phyloP scores from a whole-genome alignment of 2,888 invertebrate genomes.

The Sphaerophoria taeniata region DNA sequence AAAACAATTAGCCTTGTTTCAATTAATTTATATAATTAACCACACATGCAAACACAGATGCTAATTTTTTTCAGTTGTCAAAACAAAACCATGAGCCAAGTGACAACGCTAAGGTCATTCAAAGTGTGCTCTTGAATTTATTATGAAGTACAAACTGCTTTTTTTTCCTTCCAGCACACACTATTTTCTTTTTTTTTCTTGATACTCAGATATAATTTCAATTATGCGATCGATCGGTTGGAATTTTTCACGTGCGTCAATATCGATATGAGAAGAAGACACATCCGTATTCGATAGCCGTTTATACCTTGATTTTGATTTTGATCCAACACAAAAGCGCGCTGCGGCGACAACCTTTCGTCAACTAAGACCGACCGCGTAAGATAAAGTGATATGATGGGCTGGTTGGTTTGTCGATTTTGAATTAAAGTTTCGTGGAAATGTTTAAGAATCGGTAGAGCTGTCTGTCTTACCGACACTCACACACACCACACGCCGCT shows the following conservation, averaged over 20 bases:
- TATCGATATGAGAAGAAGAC: constrained; percentile 3
- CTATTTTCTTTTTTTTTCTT: background rate
- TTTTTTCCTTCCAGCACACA: background rate
- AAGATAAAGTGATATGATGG: too few species aligned
- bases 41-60: background rate
- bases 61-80: constrained; percentile 46
- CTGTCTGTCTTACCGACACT: background rate
- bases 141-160: background rate
- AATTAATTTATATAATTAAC: constrained; percentile 61
- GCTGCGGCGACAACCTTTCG: background rate
- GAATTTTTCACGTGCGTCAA: constrained; percentile 15
- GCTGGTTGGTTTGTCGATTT: too few species aligned
- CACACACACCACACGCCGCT: constrained; percentile 14
- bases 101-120: constrained; percentile 56
- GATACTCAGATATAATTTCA: background rate
- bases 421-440: background rate
- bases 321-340: constrained; percentile 23
- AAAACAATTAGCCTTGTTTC: constrained; percentile 56
- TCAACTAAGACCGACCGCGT: background rate
- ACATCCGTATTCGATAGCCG: constrained; percentile 41
- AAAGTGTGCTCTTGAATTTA: constrained; percentile 30
- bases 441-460: background rate
- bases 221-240: background rate
- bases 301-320: background rate
- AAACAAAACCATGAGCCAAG: constrained; percentile 10